Conservation (phyloP, 2,888 invertebrate species). For the Andrena dorsata region DNA sequence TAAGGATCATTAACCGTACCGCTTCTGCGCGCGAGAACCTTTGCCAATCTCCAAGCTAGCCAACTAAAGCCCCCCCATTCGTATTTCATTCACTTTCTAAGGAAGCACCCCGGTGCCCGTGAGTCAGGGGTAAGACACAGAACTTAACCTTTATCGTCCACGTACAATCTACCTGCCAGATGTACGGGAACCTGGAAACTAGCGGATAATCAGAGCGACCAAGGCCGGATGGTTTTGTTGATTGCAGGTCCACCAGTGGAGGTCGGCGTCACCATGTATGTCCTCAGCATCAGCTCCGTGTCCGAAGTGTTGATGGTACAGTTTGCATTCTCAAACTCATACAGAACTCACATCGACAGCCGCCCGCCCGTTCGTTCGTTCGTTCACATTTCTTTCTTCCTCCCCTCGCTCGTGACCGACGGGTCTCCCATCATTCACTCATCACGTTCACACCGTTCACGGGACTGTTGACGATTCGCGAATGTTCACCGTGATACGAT, state of each 20-base stretch:
- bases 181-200: conserved; percentile 66
- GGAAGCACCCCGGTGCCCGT: conserved; percentile 23
- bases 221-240: conserved; percentile 83
- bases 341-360: conserved; percentile 80
- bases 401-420: conserved; percentile 57
- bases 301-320: conserved; percentile 99
- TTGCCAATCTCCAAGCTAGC: neutral
- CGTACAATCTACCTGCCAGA: conserved; percentile 52
- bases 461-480: neutral
- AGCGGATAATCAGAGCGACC: conserved; percentile 78
- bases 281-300: conserved; percentile 98
- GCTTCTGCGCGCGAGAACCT: no score
- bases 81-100: neutral
- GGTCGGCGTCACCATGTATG: conserved; percentile 99
- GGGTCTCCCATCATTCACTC: neutral
- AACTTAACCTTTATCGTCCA: conserved; percentile 48
- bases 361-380: conserved; percentile 52
- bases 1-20: no score
- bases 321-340: conserved; percentile 79
- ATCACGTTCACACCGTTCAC: conserved; percentile 3
- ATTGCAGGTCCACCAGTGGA: conserved; percentile 98
- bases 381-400: conserved; percentile 65
- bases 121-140: conserved; percentile 62
- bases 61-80: neutral
- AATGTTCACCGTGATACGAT: neutral